Conservation (phyloP, 2,113 vertebrate species). For the Leptobrachium ailaonicum region DNA sequence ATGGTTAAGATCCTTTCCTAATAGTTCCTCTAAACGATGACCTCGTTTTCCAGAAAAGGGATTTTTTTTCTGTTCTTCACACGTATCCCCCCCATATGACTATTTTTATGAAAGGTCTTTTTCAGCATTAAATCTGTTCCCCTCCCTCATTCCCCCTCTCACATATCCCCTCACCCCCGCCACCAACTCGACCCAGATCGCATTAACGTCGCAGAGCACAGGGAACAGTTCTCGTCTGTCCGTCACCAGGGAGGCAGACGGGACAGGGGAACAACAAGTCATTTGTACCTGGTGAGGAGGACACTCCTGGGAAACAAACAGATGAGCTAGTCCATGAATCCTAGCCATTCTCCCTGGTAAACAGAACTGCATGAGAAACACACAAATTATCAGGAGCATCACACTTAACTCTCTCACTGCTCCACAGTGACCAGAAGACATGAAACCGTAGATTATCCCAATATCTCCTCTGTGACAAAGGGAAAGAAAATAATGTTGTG, state of each 20-base stretch:
- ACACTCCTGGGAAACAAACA: slow-evolving; percentile 92
- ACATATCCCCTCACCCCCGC: slow-evolving; percentile 55
- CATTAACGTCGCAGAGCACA: slow-evolving; percentile 80
- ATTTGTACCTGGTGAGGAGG: slow-evolving; percentile 86
- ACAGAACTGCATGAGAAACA: slow-evolving; percentile 93
- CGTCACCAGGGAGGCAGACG: slow-evolving; percentile 83
- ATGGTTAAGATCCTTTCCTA: not conserved
- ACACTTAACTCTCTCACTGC: slow-evolving; percentile 67
- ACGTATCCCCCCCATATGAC: not conserved
- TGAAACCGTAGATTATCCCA: slow-evolving; percentile 70
- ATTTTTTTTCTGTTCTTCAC: slow-evolving; percentile 5
- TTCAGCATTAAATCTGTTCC: slow-evolving; percentile 63
- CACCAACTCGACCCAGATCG: slow-evolving; percentile 77
- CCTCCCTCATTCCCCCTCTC: slow-evolving; percentile 39
- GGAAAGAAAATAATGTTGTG: slow-evolving; percentile 46
- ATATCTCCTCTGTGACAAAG: slow-evolving; percentile 72
- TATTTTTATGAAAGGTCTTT: slow-evolving; percentile 59
- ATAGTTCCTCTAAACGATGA: not conserved
- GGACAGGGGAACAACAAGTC: slow-evolving; percentile 82
- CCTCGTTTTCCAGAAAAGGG: slow-evolving; percentile 28
- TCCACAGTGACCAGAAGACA: slow-evolving; percentile 56
- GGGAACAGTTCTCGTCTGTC: slow-evolving; percentile 82
- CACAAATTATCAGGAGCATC: slow-evolving; percentile 78
- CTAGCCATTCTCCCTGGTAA: slow-evolving; percentile 81
- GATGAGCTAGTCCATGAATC: slow-evolving; percentile 84